phyloP scores from a whole-genome alignment of 1,140 invertebrate genomes.

The Melipona quadrifasciata region DNA sequence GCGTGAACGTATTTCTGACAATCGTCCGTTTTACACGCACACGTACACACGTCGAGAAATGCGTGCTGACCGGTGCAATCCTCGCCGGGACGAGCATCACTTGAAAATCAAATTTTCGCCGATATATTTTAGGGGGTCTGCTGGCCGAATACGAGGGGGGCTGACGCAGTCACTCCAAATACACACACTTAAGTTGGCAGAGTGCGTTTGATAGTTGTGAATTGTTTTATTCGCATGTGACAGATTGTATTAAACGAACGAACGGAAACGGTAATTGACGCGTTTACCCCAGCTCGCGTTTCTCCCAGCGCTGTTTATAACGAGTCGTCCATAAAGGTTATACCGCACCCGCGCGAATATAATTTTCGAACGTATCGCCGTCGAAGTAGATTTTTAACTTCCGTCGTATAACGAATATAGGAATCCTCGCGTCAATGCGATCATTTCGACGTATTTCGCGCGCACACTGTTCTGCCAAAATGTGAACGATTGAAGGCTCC shows the following conservation, averaged over 20 bases:
- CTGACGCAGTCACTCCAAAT: constrained; percentile 14
- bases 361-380: neutral
- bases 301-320: constrained; percentile 31
- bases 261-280: constrained; percentile 34
- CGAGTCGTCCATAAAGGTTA: constrained; percentile 35
- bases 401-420: neutral
- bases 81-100: constrained; percentile 37
- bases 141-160: no score
- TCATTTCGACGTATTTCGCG: neutral
- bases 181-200: constrained; percentile 44
- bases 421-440: no score
- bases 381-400: neutral
- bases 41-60: constrained; percentile 19
- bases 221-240: constrained; percentile 48
- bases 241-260: constrained; percentile 50
- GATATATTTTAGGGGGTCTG: neutral
- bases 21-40: constrained; percentile 48
- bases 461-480: neutral
- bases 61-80: constrained; percentile 32
- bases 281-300: constrained; percentile 26
- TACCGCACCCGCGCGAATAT: neutral
- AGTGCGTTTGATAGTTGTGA: constrained; percentile 42
- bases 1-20: constrained; percentile 44
- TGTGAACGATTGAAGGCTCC: no score
- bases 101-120: constrained; percentile 53